phyloP scores from a whole-genome alignment of 1,140 invertebrate species.

The Leptonema lineaticorne region DNA sequence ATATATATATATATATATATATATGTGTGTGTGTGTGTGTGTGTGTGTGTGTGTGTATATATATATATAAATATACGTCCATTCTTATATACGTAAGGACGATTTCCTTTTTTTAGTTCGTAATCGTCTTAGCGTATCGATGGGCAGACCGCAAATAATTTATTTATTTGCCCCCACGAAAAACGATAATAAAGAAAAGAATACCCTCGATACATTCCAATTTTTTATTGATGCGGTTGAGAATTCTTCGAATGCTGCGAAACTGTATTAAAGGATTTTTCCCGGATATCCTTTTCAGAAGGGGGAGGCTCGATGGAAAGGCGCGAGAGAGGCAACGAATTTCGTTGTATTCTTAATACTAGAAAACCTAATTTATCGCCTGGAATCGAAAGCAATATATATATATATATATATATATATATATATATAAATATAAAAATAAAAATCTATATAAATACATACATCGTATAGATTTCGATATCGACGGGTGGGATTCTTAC shows the following conservation, averaged over 20 bases:
- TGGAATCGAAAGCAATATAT: slow-evolving; percentile 3
- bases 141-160: neutral
- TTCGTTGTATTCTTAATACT: slow-evolving; percentile 20
- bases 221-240: slow-evolving; percentile 19
- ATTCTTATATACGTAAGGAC: too few species aligned
- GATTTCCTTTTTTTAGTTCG: too few species aligned
- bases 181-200: slow-evolving; percentile 14
- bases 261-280: slow-evolving; percentile 10
- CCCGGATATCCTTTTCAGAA: neutral
- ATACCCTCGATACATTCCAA: slow-evolving; percentile 16
- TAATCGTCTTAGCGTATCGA: too few species aligned
- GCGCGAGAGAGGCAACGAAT: neutral
- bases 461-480: neutral
- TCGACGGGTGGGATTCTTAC: neutral
- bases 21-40: too few species aligned
- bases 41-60: too few species aligned
- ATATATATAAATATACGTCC: too few species aligned
- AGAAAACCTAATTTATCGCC: slow-evolving; percentile 25
- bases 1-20: too few species aligned
- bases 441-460: neutral
- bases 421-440: too few species aligned
- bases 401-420: slow-evolving; percentile 19
- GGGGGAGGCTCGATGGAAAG: too few species aligned
- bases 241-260: slow-evolving; percentile 17
- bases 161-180: neutral